Evolutionary conservation across 2,888 invertebrate species (phyloP).

Genomic region (Ochlodes sylvanus): DNA sequence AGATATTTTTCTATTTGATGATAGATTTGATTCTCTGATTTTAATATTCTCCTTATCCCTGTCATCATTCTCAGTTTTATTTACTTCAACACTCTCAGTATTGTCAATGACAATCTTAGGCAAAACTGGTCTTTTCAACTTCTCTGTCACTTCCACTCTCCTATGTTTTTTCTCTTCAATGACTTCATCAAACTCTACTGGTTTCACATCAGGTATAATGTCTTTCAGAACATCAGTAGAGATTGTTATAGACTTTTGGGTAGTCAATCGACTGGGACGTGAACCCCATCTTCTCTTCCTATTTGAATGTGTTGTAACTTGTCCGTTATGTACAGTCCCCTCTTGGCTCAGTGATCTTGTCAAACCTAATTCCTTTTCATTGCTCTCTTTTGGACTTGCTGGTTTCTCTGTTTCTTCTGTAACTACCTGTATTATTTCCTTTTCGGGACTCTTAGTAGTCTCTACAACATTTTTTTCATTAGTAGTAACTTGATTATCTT

Average conservation of each 20-base stretch:
- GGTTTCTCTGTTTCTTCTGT: conserved; percentile 51
- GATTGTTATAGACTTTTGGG: conserved; percentile 88
- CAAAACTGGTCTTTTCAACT: conserved; percentile 69
- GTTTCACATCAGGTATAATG: conserved; percentile 86
- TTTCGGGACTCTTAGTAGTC: conserved; percentile 49
- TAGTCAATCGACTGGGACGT: conserved; percentile 74
- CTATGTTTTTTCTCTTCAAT: conserved; percentile 76
- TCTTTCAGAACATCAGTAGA: conserved; percentile 90
- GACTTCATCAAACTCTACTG: conserved; percentile 86
- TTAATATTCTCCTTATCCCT: conserved; percentile 64
- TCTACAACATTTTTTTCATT: conserved; percentile 78
- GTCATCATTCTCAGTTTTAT: conserved; percentile 58
- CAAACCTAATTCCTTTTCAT: conserved; percentile 40
- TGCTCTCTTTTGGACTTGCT: conserved; percentile 50
- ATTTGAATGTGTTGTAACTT: conserved; percentile 52
- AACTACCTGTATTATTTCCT: conserved; percentile 46
- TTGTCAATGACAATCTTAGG: conserved; percentile 80
- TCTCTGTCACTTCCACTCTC: conserved; percentile 65
- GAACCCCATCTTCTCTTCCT: conserved; percentile 80
- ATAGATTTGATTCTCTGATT: conserved; percentile 68
- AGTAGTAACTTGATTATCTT: conserved; percentile 56
- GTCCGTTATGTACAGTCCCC: conserved; percentile 62
- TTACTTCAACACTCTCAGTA: conserved; percentile 67
- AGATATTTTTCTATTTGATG: conserved; percentile 87
- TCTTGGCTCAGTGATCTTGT: conserved; percentile 49